A percentile compares a stretch with the other conserved stretches of the same genome.
Evolutionary conservation across 2,113 vertebrate species (phyloP).

Genomic region (Cyprinodon brontotheroides): DNA sequence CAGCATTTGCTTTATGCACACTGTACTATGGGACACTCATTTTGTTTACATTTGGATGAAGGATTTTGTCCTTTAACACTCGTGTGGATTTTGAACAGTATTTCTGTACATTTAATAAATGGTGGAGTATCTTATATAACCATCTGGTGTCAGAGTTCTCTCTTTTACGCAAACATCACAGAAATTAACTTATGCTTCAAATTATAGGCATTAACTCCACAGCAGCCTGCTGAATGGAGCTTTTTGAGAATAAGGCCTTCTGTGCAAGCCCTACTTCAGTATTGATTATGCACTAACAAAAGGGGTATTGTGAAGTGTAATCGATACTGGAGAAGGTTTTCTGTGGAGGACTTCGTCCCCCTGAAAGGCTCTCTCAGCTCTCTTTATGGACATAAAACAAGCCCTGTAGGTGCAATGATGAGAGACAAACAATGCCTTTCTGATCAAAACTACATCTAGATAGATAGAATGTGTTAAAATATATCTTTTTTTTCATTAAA

Average conservation of each 20-base stretch:
- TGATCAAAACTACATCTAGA: no score
- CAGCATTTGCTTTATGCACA: constrained; percentile 47
- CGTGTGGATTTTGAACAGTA: constrained; percentile 76
- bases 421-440: no score
- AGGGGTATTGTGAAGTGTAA: background rate
- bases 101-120: constrained; percentile 82
- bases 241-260: background rate
- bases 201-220: background rate
- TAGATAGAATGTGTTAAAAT: no score
- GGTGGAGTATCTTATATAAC: constrained; percentile 69
- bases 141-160: constrained; percentile 52
- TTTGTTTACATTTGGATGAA: constrained; percentile 71
- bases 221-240: background rate
- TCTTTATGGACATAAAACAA: background rate
- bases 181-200: background rate
- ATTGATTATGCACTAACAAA: constrained; percentile 15
- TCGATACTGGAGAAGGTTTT: background rate
- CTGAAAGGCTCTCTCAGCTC: background rate
- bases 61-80: constrained; percentile 59
- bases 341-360: background rate
- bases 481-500: no score
- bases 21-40: constrained; percentile 43
- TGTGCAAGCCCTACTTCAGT: background rate
- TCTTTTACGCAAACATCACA: constrained; percentile 10
- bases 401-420: no score